Percentiles rank a stretch among this genome's conserved stretches.
phyloP scores from a whole-genome alignment of 2,113 vertebrate genomes.

The Carettochelys insculpta region DNA sequence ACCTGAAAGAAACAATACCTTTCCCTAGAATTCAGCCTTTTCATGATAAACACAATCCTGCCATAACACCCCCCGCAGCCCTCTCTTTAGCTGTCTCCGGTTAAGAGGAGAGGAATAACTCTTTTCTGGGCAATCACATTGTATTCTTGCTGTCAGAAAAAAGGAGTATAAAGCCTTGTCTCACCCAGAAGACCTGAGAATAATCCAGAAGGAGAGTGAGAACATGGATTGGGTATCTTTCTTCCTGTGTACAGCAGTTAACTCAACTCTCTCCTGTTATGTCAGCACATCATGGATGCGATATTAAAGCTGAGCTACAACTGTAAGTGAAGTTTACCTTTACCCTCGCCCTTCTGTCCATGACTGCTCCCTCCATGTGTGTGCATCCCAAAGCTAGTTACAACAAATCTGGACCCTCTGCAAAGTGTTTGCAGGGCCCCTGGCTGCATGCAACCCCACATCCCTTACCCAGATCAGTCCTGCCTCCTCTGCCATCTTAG shows the following conservation, averaged over 20 bases:
- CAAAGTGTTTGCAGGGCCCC: not conserved
- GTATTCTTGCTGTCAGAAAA: not conserved
- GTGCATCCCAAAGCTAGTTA: not conserved
- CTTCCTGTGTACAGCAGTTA: not conserved
- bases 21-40: not conserved
- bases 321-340: not conserved
- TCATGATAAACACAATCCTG: not conserved
- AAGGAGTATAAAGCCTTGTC: not conserved
- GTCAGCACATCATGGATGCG: not conserved
- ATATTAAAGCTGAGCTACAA: not conserved
- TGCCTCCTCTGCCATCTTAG: not conserved
- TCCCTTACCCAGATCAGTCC: not conserved
- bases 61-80: not conserved
- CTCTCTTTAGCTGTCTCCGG: not conserved
- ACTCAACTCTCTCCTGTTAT: not conserved
- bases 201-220: not conserved
- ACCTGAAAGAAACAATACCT: not conserved
- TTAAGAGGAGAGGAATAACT: not conserved
- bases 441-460: not conserved
- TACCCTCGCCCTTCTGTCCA: not conserved
- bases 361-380: not conserved
- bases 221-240: not conserved
- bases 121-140: not conserved
- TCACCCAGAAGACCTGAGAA: not conserved
- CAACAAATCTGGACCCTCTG: not conserved